These are phyloP conservation scores for Coelopa pilipes DNA, from an alignment of 2,888 invertebrate species.

Conservation along the genomic window DNA sequence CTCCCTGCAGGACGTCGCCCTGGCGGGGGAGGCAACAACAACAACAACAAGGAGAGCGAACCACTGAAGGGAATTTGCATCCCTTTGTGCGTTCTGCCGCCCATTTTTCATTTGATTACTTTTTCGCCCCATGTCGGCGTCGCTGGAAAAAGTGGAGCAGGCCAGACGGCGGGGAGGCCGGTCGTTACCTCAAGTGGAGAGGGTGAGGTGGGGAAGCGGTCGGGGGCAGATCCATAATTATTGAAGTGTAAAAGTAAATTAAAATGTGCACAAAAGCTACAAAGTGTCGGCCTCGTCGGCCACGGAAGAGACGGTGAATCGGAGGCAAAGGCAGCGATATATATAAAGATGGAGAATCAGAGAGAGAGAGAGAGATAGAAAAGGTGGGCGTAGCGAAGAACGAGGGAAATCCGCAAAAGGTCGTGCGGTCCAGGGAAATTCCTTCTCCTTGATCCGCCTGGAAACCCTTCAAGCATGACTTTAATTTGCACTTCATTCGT, in stretches of 20 bases:
- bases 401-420: not conserved
- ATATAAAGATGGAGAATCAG: not conserved
- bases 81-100: slow-evolving; percentile 3
- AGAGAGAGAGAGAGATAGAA: too few relatives aligned
- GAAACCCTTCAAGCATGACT: slow-evolving; percentile 26
- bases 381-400: too few relatives aligned
- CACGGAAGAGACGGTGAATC: too few relatives aligned
- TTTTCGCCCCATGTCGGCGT: not conserved
- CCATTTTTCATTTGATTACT: slow-evolving; percentile 12
- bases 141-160: not conserved
- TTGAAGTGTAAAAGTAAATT: slow-evolving; percentile 43
- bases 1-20: not conserved
- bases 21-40: not conserved
- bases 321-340: not conserved
- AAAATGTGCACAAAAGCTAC: slow-evolving; percentile 37
- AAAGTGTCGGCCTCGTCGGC: not conserved
- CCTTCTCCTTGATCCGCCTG: not conserved
- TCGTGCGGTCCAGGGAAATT: not conserved
- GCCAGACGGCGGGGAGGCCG: not conserved
- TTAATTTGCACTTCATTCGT: slow-evolving; percentile 41
- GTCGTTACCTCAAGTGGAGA: too few relatives aligned
- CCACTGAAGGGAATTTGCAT: not conserved
- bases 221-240: slow-evolving; percentile 37
- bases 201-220: not conserved
- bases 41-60: not conserved